A percentile compares a stretch with the other conserved stretches of the same genome.
Conservation (phyloP, 2,797 vertebrate species). For the Channa striata region DNA sequence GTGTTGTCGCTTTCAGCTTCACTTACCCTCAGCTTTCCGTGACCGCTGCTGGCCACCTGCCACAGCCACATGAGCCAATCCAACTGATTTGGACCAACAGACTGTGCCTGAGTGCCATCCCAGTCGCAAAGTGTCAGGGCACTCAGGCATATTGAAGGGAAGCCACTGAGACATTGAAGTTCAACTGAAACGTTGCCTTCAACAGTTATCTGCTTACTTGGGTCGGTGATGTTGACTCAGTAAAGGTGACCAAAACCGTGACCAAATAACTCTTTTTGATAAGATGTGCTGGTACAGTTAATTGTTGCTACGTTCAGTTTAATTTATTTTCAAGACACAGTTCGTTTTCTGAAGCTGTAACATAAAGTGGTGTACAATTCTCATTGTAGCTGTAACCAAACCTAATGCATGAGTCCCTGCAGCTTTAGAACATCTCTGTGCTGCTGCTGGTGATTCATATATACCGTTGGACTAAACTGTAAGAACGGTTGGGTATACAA, state of each 20-base stretch:
- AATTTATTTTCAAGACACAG: neutral
- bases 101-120: constrained; percentile 15
- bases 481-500: too few species aligned
- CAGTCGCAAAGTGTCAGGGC: neutral
- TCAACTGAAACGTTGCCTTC: constrained; percentile 3
- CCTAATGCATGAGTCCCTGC: too few species aligned
- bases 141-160: neutral
- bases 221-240: constrained; percentile 17
- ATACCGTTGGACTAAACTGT: too few species aligned
- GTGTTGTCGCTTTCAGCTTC: constrained; percentile 4
- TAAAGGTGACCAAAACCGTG: constrained; percentile 14
- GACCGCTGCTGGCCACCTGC: constrained; percentile 47
- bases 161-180: neutral
- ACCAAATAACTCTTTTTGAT: constrained; percentile 2
- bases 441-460: too few species aligned
- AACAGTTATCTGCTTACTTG: constrained; percentile 17
- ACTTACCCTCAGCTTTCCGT: constrained; percentile 25
- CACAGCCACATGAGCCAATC: constrained; percentile 29
- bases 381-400: neutral
- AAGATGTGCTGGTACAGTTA: neutral
- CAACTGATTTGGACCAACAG: constrained; percentile 2
- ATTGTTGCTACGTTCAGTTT: neutral
- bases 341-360: neutral
- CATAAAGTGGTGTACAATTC: neutral
- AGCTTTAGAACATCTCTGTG: too few species aligned